Evolutionary conservation across 2,888 invertebrate species (phyloP).

Genomic region (Andrena bucephala): DNA sequence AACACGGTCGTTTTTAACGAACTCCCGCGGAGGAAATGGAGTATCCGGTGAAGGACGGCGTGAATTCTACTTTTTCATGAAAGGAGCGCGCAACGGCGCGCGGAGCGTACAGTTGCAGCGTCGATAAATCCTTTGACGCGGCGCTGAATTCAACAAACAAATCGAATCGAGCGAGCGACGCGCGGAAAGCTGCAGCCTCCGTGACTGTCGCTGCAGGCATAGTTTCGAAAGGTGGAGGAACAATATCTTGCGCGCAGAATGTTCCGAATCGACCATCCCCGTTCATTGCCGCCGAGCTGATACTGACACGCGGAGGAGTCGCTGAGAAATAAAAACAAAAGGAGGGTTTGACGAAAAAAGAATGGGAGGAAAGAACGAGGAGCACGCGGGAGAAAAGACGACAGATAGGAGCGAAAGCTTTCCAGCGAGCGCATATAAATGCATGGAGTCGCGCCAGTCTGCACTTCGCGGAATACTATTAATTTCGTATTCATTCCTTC

Average conservation of each 20-base stretch:
- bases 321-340: conserved; percentile 6
- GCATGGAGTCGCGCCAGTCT: conserved; percentile 62
- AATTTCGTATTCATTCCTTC: conserved; percentile 75
- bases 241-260: conserved; percentile 39
- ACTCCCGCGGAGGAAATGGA: conserved; percentile 57
- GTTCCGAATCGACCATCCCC: conserved; percentile 23
- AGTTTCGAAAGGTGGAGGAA: conserved; percentile 19
- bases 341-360: neutral
- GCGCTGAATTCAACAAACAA: conserved; percentile 41
- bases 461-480: conserved; percentile 72
- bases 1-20: conserved; percentile 64
- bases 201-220: neutral
- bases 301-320: conserved; percentile 30
- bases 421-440: conserved; percentile 68
- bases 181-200: conserved; percentile 14
- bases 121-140: conserved; percentile 52
- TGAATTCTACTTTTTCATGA: conserved; percentile 19
- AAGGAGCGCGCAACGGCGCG: neutral
- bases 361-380: neutral
- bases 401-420: conserved; percentile 55
- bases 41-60: conserved; percentile 41
- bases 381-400: conserved; percentile 44
- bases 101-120: neutral
- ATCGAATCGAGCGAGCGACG: conserved; percentile 31
- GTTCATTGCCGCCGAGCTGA: conserved; percentile 35